Evolutionary conservation across 2,888 invertebrate genomes (phyloP).

Genomic region (Allophyes oxyacanthae): DNA sequence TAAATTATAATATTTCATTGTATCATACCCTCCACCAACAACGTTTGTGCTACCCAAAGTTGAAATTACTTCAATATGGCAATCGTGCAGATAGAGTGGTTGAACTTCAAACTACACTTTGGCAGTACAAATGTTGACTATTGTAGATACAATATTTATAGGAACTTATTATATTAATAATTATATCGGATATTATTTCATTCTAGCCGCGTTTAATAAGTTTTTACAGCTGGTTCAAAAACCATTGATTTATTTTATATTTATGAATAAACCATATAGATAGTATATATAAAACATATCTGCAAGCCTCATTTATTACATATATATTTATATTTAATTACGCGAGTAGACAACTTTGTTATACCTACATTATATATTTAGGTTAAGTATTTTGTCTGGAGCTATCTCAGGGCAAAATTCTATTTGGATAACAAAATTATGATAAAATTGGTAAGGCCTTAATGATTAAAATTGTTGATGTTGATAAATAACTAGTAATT

Average conservation of each 20-base stretch:
- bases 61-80: not conserved
- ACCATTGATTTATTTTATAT: constrained; percentile 1
- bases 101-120: not conserved
- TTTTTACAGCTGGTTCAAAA: not conserved
- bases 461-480: constrained; percentile 77
- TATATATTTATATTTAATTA: constrained; percentile 48
- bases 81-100: not conserved
- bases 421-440: constrained; percentile 62
- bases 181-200: constrained; percentile 10
- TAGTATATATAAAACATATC: too few species aligned
- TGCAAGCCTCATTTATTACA: constrained; percentile 49
- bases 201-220: constrained; percentile 26
- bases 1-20: constrained; percentile 11
- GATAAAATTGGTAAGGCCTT: constrained; percentile 70
- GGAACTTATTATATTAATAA: not conserved
- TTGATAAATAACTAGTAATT: constrained; percentile 72
- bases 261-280: constrained; percentile 10
- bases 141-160: constrained; percentile 22
- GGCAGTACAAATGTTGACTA: constrained; percentile 13
- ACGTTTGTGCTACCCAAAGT: constrained; percentile 16
- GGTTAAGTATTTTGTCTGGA: constrained; percentile 54
- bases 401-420: constrained; percentile 49
- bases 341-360: constrained; percentile 47
- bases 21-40: constrained; percentile 18
- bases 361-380: constrained; percentile 42